These are phyloP conservation scores for Mus pahari DNA, from an alignment of 2,113 vertebrate genomes.

Conservation along the genomic window DNA sequence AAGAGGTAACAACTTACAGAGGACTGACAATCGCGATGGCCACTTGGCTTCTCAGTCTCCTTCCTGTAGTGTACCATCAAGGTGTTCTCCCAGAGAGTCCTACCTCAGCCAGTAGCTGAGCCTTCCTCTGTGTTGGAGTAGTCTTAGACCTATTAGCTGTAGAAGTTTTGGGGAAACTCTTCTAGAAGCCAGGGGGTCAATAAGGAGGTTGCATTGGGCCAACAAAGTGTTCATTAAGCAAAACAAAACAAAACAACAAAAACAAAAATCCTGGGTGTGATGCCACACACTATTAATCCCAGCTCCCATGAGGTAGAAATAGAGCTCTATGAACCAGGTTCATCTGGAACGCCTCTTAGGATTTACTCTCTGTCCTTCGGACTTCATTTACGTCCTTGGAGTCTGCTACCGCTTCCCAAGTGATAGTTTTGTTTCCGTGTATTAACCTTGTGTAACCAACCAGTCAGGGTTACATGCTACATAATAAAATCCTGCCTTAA, in stretches of 20 bases:
- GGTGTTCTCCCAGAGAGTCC: not conserved
- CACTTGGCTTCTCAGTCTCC: not conserved
- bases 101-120: not conserved
- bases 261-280: not conserved
- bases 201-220: not conserved
- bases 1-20: not conserved
- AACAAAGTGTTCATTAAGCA: not conserved
- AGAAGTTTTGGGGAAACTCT: not conserved
- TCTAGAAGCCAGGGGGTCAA: not conserved
- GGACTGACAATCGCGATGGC: fast-evolving
- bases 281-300: not conserved
- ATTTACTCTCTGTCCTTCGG: too few species aligned
- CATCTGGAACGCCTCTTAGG: too few species aligned
- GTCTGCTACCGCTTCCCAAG: too few species aligned
- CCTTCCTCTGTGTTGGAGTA: not conserved
- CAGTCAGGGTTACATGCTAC: not conserved
- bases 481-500: not conserved
- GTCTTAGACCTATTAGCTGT: not conserved
- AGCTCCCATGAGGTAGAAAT: not conserved
- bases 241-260: not conserved
- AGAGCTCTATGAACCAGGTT: not conserved
- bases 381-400: too few species aligned
- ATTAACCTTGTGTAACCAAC: too few species aligned
- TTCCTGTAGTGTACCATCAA: not conserved
- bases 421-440: too few species aligned